Evolutionary conservation across 2,113 vertebrate species (phyloP), one percentile per base, ranked within the genome.

Genomic region (Uropsilus gracilis): DNA sequence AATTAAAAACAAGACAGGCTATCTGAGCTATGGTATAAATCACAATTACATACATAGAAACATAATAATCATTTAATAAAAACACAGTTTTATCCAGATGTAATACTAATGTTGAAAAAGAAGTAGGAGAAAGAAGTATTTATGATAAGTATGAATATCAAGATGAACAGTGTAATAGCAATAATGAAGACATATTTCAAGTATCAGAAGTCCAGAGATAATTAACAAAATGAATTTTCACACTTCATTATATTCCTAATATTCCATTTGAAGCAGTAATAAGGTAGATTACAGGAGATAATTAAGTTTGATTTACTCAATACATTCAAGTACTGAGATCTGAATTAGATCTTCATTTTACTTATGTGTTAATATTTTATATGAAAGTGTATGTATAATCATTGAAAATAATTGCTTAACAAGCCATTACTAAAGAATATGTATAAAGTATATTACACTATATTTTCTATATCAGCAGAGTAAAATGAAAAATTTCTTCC

Each of bases 1-100:
- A 26, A 48, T 34, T 16, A 53, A 32, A 48, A 68, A 61, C 14
- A 73, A 83, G 34, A 87, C 3, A 85, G 24, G 72, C 46, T 2
- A 34, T 53, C 46, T 73, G 46, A 86, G 37, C 34, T 55, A 84
- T 80, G 8, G 9, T 50, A 81, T 16, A 16, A 77, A 46, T 37
- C 17, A 12, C 8, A 85, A 91, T n/a, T 71, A 81, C 13, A 64
- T 53, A 8, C 37, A 50, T 30, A 71, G 17, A 57, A 18, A 28
- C 42, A 92, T 50, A 90, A 61, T 20, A 77, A 89, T 86, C 11
- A 73, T 75, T 75, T 88, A 76, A 63, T 85, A 30, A 72, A 91
- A 81, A 63, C 50, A 83, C 44, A 22, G 75, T 86, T 14, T 63
- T 76, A 78, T 28, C 10, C 7, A 59, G 22, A 78, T 8, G 10